phyloP scores from a whole-genome alignment of 2,797 vertebrate genomes.

The Crypturellus tataupa region DNA sequence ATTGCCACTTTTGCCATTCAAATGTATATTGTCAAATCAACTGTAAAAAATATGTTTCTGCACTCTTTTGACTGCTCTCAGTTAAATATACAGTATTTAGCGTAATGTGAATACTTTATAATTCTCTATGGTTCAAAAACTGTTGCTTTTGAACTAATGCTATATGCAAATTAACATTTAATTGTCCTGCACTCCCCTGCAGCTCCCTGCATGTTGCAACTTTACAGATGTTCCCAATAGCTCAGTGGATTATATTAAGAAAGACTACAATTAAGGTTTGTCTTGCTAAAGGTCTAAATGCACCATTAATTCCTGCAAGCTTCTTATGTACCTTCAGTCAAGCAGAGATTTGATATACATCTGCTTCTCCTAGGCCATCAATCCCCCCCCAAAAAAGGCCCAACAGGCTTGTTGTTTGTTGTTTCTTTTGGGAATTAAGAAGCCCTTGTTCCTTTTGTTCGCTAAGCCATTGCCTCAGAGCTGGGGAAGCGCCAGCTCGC shows the following conservation, averaged over 20 bases:
- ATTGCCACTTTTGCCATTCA: neutral
- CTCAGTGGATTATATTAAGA: neutral
- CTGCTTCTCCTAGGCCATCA: neutral
- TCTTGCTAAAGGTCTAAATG: neutral
- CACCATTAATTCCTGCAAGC: neutral
- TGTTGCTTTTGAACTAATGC: neutral
- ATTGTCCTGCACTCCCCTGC: neutral
- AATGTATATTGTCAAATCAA: neutral
- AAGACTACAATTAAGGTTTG: neutral
- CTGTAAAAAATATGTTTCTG: neutral
- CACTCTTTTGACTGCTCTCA: neutral
- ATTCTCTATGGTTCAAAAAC: neutral
- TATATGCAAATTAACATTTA: neutral
- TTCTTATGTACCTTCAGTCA: neutral
- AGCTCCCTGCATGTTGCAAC: neutral
- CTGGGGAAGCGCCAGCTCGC: slow-evolving; percentile 10
- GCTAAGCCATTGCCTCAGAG: neutral
- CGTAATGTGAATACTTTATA: neutral
- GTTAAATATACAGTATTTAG: slow-evolving; percentile 4
- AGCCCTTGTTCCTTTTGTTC: slow-evolving; percentile 9
- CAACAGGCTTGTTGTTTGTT: slow-evolving; percentile 10
- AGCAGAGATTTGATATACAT: slow-evolving; percentile 1
- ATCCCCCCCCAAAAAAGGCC: neutral
- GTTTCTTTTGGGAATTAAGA: slow-evolving; percentile 43
- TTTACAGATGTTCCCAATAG: slow-evolving; percentile 8